Evolutionary conservation across 2,888 invertebrate genomes (phyloP).

Genomic region (Oxytorus armatus): DNA sequence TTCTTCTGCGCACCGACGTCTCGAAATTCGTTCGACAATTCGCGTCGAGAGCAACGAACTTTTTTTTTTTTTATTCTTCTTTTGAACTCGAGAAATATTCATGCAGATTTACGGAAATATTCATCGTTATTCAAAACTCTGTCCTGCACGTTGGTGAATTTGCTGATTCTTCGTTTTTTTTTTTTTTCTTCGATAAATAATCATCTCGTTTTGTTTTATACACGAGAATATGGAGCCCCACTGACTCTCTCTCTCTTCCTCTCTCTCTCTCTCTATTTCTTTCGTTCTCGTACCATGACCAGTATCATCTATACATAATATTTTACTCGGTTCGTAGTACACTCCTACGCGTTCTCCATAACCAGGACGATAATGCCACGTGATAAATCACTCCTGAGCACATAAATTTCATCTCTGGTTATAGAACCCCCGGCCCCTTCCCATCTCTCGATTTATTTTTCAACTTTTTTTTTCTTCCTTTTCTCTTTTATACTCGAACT

Average conservation of each 20-base stretch:
- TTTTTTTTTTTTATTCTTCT: background rate
- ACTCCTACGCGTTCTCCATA: constrained; percentile 58
- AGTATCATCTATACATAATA: constrained; percentile 31
- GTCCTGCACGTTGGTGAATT: constrained; percentile 25
- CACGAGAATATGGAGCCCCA: constrained; percentile 62
- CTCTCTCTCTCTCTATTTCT: constrained; percentile 23
- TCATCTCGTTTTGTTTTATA: constrained; percentile 46
- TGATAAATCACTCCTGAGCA: constrained; percentile 60
- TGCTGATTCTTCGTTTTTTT: background rate
- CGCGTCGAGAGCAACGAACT: too few relatives aligned
- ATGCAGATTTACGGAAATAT: constrained; percentile 31
- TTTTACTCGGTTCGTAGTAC: constrained; percentile 45
- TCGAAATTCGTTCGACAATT: too few relatives aligned
- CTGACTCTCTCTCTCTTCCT: constrained; percentile 24
- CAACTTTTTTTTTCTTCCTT: constrained; percentile 21
- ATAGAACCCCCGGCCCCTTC: constrained; percentile 44
- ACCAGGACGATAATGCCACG: constrained; percentile 58
- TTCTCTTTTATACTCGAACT: constrained; percentile 19
- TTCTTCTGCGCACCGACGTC: too few relatives aligned
- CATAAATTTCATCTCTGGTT: constrained; percentile 62
- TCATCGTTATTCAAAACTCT: constrained; percentile 22
- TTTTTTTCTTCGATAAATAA: constrained; percentile 50
- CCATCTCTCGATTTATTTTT: constrained; percentile 16
- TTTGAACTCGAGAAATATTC: constrained; percentile 3
- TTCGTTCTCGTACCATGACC: background rate